Base-by-base conservation (phyloP, 2,113 vertebrate genomes). In the Rostratula benghalensis region DNA sequence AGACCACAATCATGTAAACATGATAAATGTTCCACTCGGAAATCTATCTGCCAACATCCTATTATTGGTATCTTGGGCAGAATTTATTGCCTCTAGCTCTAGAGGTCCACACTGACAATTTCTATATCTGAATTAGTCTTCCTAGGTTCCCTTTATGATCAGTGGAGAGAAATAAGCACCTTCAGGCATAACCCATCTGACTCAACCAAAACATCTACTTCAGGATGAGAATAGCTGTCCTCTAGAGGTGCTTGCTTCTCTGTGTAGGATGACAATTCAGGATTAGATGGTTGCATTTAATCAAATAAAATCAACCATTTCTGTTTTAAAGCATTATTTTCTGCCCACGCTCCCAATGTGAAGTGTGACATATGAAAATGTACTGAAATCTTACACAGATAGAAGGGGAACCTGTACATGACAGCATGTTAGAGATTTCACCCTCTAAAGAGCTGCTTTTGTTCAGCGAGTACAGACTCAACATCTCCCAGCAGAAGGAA, bases 271-370 rank as follows among this genome's bases (percentile, higher is more conserved):
- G 45, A 51, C 73, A 92, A 54, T 59, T 93, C 64, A 74, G 56
- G 69, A 71, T 28, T 46, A 89, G 39, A 59, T 75, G 35, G 30
- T 39, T 71, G 16, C 41, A n/a, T 79, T 71, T 78, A 83, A 61
- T 75, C 64, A 75, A 68, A 83, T 48, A 82, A 90, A 89, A 68
- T 15, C 31, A 13, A 75, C 6, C 16, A 57, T 53, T 86, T 87
- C 35, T 33, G 12, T n/a, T 87, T 73, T 30, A 71, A 88, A 91
- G 63, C 13, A 60, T 53, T 91, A 6, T 35, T 78, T 64, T 5
- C 9, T 53, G 28, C 19, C 21, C 33, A 0, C 5, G 4, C 12
- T 87, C 45, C 45, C 71, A 88, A 13, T 0, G 0, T 7, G 15
- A 75, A 89, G 22, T 23, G 2, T 31, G 28, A 82, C 51, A 79